A percentile compares a stretch with the other conserved stretches of the same genome.
Conservation (phyloP, 1,140 invertebrate genomes). For the Lepidurus packardi region DNA sequence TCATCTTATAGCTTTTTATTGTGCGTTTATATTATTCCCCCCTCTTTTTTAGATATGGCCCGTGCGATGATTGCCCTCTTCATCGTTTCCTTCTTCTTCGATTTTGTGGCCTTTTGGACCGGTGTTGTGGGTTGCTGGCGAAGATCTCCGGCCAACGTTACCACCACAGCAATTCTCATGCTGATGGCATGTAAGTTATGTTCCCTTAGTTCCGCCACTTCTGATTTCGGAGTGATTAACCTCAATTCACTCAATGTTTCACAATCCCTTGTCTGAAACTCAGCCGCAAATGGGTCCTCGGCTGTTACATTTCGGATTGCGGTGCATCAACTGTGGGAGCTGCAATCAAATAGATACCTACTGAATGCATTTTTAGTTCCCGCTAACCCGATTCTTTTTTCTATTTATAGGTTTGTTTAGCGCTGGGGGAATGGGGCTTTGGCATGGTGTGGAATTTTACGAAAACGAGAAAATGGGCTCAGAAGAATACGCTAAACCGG, state of each 20-base stretch:
- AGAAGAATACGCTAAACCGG: slow-evolving; percentile 26
- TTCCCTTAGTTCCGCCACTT: slow-evolving; percentile 38
- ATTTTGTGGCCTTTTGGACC: slow-evolving; percentile 89
- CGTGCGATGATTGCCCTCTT: slow-evolving; percentile 84
- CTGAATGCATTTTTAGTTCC: background rate
- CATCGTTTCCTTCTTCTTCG: slow-evolving; percentile 79
- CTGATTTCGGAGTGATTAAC: slow-evolving; percentile 2
- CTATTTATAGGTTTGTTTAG: slow-evolving; percentile 64
- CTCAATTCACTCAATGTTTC: background rate
- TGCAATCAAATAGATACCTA: background rate
- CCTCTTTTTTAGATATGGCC: slow-evolving; percentile 67
- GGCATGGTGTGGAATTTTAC: slow-evolving; percentile 92
- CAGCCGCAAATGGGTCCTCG: background rate
- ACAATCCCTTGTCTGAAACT: background rate
- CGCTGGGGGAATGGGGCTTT: slow-evolving; percentile 86
- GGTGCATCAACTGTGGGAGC: background rate
- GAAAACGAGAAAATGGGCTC: slow-evolving; percentile 75
- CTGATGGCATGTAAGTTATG: slow-evolving; percentile 77
- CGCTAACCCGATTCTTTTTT: background rate
- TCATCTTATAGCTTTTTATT: background rate
- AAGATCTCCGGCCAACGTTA: slow-evolving; percentile 83
- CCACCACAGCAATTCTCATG: slow-evolving; percentile 85
- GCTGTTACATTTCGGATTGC: background rate
- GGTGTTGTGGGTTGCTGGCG: slow-evolving; percentile 88
- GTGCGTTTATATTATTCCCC: background rate